A percentile compares a stretch with the other conserved stretches of the same genome.
phyloP scores from a whole-genome alignment of 1,140 invertebrate species.

The Radopholus similis region DNA sequence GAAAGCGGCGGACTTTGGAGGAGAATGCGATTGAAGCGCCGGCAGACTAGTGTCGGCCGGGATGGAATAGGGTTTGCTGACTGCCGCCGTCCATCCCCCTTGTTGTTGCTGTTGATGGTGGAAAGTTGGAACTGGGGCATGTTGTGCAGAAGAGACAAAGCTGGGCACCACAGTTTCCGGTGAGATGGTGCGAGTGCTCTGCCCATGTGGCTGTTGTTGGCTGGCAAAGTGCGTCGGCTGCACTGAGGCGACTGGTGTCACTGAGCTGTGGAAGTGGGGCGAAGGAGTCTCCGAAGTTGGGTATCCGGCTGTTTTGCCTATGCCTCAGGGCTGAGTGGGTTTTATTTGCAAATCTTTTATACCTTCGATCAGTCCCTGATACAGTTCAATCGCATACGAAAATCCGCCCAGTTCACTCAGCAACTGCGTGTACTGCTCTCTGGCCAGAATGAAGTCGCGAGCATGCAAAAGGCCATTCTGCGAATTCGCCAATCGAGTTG shows the following conservation, averaged over 20 bases:
- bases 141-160: no score
- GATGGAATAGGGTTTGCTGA: no score
- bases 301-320: neutral
- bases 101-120: no score
- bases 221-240: neutral
- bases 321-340: no score
- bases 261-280: neutral
- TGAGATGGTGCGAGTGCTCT: no score
- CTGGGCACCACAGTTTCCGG: no score
- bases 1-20: no score
- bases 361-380: neutral
- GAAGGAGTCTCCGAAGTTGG: neutral
- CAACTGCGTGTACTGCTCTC: conserved; percentile 36
- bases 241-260: no score
- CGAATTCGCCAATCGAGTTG: conserved; percentile 18
- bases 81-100: no score
- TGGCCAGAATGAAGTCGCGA: conserved; percentile 7
- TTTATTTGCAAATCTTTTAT: neutral
- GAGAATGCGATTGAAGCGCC: no score
- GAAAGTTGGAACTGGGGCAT: no score
- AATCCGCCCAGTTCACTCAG: conserved; percentile 39
- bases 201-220: neutral
- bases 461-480: neutral
- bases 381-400: conserved; percentile 2
- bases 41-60: no score